Evolutionary conservation across 2,888 invertebrate species (phyloP).

Genomic region (Ischnura elegans): DNA sequence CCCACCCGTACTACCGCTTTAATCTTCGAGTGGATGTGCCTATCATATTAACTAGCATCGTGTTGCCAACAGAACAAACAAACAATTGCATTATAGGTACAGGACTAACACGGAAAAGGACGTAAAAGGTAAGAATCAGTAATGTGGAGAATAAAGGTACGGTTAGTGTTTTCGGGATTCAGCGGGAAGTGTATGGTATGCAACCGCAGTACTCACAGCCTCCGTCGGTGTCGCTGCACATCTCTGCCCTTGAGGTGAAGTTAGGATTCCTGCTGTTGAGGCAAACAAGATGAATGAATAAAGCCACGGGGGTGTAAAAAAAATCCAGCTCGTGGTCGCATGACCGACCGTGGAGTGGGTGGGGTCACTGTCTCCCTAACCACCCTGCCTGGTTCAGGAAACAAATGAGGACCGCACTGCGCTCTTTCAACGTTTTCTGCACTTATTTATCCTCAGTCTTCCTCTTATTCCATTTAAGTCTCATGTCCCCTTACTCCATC

Average conservation of each 20-base stretch:
- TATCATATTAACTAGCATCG: too few species aligned
- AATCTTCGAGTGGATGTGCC: too few species aligned
- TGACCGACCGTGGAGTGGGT: not conserved
- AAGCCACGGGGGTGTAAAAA: not conserved
- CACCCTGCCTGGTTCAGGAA: not conserved
- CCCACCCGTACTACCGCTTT: too few species aligned
- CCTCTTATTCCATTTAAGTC: not conserved
- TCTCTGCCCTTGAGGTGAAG: not conserved
- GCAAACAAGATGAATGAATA: not conserved
- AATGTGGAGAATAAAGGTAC: too few species aligned
- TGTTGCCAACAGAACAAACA: too few species aligned
- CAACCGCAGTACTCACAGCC: not conserved
- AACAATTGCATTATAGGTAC: too few species aligned
- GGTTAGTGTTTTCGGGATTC: too few species aligned
- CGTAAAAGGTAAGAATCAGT: too few species aligned
- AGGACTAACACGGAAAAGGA: too few species aligned
- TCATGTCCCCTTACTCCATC: not conserved
- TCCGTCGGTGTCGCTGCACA: not conserved
- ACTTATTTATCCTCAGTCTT: not conserved
- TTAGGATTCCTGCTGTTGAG: not conserved
- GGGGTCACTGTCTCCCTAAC: not conserved
- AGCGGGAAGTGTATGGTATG: not conserved
- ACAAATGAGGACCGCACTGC: not conserved
- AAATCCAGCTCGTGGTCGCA: not conserved
- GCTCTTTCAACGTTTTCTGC: not conserved